These are phyloP conservation scores for Coelinius sp. DNA, from an alignment of 2,888 invertebrate species.

Conservation along the genomic window DNA sequence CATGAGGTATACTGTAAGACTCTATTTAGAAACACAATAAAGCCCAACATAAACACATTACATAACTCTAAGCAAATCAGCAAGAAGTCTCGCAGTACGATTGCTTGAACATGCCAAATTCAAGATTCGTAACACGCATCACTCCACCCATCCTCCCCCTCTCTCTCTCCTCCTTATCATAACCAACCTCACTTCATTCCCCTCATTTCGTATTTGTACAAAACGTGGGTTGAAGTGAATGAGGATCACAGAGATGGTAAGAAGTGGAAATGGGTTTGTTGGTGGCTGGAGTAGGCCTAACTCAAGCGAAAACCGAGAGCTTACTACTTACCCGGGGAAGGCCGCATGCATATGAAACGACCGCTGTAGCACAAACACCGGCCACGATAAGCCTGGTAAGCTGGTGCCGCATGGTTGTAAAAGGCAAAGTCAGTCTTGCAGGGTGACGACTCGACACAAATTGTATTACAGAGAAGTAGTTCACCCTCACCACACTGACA, in stretches of 20 bases:
- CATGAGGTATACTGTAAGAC: conserved; percentile 85
- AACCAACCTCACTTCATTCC: not conserved
- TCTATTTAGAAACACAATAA: conserved; percentile 69
- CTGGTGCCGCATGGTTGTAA: conserved; percentile 91
- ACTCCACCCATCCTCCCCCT: conserved; percentile 4
- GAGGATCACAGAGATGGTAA: not conserved
- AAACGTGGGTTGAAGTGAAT: not conserved
- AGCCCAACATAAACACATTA: conserved; percentile 30
- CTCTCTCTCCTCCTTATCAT: too few species aligned
- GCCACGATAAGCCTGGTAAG: conserved; percentile 90
- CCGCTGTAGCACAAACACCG: conserved; percentile 93
- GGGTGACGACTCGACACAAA: conserved; percentile 88
- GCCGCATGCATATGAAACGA: conserved; percentile 93
- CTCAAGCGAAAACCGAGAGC: not conserved
- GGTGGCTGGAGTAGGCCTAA: not conserved
- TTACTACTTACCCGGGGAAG: conserved; percentile 76
- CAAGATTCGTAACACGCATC: conserved; percentile 34
- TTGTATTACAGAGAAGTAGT: conserved; percentile 87
- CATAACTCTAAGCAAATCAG: not conserved
- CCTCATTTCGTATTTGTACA: conserved; percentile 14
- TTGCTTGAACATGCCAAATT: conserved; percentile 24
- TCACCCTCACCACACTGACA: conserved; percentile 87
- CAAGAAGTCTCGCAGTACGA: not conserved
- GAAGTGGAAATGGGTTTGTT: not conserved
- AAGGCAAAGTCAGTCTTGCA: conserved; percentile 91